These are phyloP conservation scores for Chaetura pelagica DNA, from an alignment of 2,113 vertebrate species.

Conservation along the genomic window DNA sequence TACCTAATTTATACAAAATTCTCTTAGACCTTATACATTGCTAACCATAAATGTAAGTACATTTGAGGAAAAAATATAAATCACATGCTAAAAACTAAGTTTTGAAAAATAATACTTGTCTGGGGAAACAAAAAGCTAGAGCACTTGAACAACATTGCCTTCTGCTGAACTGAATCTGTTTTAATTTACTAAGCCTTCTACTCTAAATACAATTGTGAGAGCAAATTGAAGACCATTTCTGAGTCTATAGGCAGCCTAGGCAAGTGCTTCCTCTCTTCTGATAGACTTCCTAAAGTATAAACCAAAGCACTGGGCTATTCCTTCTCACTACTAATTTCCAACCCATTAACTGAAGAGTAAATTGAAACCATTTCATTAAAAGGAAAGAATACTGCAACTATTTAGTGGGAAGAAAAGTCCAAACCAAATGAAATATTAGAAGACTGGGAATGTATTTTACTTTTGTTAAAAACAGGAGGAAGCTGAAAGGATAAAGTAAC, in stretches of 20 bases:
- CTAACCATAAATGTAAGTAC: neutral
- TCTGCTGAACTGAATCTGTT: neutral
- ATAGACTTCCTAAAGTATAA: neutral
- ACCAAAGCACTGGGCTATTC: neutral
- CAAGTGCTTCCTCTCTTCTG: neutral
- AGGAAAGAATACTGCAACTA: neutral
- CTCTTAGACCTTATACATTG: neutral
- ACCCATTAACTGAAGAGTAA: neutral
- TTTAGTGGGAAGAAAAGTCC: neutral
- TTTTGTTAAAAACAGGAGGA: neutral
- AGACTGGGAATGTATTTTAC: neutral
- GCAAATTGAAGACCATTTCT: neutral
- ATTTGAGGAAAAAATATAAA: neutral
- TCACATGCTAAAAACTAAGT: neutral
- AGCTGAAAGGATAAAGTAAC: neutral
- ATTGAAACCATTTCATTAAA: neutral
- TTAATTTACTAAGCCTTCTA: neutral
- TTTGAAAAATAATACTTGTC: neutral
- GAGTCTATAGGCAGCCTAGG: neutral
- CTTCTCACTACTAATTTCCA: conserved; percentile 25
- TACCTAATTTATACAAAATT: neutral
- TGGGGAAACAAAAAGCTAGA: neutral
- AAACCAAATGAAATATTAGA: conserved; percentile 10
- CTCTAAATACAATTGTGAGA: neutral
- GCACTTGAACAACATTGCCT: neutral